Base-by-base conservation (phyloP, 2,113 vertebrate genomes). In the Stictonetta naevosa region DNA sequence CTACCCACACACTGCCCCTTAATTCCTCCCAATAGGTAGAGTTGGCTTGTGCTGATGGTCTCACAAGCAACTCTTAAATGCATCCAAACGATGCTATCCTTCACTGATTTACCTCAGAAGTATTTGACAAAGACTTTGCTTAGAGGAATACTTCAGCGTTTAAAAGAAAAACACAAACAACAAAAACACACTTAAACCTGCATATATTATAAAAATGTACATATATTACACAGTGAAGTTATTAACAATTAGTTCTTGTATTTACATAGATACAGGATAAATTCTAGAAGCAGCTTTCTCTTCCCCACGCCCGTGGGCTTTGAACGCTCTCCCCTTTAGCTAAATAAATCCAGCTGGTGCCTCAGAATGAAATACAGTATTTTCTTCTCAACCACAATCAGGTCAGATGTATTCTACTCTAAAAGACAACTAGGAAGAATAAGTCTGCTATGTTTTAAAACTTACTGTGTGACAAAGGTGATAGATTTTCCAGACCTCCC, bases 381-480 rank as follows among this genome's bases (percentile, higher is more conserved):
- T 92, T 91, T 62, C 46, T 53, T 72, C 48, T 75, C 48, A 78
- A 3, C 3, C 17, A 86, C 19, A 20, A 66, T 31, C 13, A 73
- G 8, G 63, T 59, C 42, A 91, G 52, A 8, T 38, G 26, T 36
- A 25, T 52, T 62, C n/a, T 93, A n/a, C 73, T 67, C 38, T 53
- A 48, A 72, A 79, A 76, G 13, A 84, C 13, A 93, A 34, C 19
- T 67, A 25, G 17, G 34, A 83, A 92, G 26, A 84, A 0, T 15
- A 87, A 55, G 7, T 42, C 31, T 89, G 53, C 20, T 52, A 34
- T 19, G 31, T 77, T 73, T 94, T 44, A 94, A 82, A 29, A 98
- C 98, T 98, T 97, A 99, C 99, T 99, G 99, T 48, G 99, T 99
- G 79, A 99, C 99, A 94, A 99, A 99, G 3, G 99, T 99, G 95